A percentile compares a stretch with the other conserved stretches of the same genome.
phyloP scores from a whole-genome alignment of 2,797 vertebrate species.

The Allobates femoralis region DNA sequence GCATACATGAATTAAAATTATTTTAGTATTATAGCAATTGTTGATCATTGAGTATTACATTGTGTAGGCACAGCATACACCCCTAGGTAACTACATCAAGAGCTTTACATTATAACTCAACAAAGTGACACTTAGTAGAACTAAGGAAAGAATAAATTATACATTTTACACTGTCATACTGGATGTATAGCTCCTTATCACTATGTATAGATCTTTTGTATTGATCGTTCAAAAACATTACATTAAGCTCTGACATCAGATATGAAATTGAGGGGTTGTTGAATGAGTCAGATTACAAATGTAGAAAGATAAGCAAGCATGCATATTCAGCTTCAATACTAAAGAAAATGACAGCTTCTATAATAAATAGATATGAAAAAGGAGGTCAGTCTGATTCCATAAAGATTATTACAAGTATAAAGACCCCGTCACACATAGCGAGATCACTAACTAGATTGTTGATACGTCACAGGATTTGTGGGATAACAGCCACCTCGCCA shows the following conservation, averaged over 20 bases:
- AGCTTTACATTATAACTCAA: not conserved
- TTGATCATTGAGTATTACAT: too few relatives aligned
- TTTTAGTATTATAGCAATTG: too few relatives aligned
- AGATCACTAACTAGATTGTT: too few relatives aligned
- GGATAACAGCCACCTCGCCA: too few relatives aligned
- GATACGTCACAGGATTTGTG: too few relatives aligned
- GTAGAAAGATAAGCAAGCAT: constrained; percentile 20
- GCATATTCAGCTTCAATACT: constrained; percentile 19
- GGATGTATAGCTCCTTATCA: constrained; percentile 3
- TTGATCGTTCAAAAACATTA: constrained; percentile 40
- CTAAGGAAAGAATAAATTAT: not conserved
- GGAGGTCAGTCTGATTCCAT: constrained; percentile 9
- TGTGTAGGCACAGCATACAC: not conserved
- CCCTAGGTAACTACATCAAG: not conserved
- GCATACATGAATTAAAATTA: too few relatives aligned
- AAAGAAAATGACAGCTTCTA: constrained; percentile 18
- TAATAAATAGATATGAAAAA: constrained; percentile 37
- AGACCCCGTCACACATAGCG: too few relatives aligned
- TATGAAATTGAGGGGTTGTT: constrained; percentile 31
- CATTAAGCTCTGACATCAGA: not conserved
- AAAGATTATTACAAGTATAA: not conserved
- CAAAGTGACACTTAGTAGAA: not conserved
- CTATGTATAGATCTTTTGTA: constrained; percentile 10
- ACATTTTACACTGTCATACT: not conserved
- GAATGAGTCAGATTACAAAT: constrained; percentile 24